Percentiles rank a stretch among this genome's conserved stretches.
Conservation (phyloP, 2,113 vertebrate species). For the Marcusenius ussheri region DNA sequence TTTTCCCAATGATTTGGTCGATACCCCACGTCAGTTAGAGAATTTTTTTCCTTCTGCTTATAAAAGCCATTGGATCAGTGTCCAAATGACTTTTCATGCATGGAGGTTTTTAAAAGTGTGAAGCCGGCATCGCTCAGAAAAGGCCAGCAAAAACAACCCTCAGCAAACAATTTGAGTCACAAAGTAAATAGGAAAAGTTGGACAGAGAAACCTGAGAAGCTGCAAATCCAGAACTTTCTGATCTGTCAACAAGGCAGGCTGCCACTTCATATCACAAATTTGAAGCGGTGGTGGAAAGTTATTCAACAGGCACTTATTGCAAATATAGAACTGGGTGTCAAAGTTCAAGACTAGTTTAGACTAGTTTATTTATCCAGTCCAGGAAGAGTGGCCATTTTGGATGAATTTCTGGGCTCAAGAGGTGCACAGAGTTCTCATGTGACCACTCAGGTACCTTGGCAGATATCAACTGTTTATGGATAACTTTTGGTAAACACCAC, state of each 20-base stretch:
- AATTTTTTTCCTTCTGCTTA: constrained; percentile 11
- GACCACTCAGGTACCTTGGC: neutral
- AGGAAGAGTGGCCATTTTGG: neutral
- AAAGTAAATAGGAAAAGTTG: constrained; percentile 47
- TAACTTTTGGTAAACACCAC: neutral
- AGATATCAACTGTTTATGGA: neutral
- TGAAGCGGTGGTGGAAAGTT: constrained; percentile 40
- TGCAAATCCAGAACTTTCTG: constrained; percentile 48
- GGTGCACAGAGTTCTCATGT: neutral
- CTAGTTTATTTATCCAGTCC: neutral
- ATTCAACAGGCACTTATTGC: constrained; percentile 45
- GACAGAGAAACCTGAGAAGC: constrained; percentile 50
- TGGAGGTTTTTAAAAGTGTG: constrained; percentile 28
- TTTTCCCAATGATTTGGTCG: constrained; percentile 24
- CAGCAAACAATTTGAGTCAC: constrained; percentile 40
- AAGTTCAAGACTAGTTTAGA: neutral
- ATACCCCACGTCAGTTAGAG: constrained; percentile 14
- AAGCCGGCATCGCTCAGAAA: constrained; percentile 32
- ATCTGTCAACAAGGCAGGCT: constrained; percentile 40
- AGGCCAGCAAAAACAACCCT: constrained; percentile 43
- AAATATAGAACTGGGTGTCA: constrained; percentile 33
- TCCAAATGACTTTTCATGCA: constrained; percentile 20
- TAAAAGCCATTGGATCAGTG: constrained; percentile 23
- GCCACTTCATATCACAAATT: constrained; percentile 41
- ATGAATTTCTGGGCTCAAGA: neutral